phyloP scores from a whole-genome alignment of 1,140 invertebrate genomes.

The Solen grandis region DNA sequence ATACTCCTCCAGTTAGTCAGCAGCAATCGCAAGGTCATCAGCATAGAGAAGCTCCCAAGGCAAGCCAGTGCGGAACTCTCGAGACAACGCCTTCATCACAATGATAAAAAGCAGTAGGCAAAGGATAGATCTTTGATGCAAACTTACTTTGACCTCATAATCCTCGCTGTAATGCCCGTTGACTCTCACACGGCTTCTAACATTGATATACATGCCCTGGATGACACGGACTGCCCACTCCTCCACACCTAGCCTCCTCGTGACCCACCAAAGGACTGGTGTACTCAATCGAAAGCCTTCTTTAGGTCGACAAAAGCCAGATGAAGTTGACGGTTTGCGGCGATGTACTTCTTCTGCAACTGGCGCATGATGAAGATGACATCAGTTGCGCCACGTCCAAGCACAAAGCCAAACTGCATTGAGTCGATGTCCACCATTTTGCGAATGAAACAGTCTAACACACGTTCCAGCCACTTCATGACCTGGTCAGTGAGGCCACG shows the following conservation, averaged over 20 bases:
- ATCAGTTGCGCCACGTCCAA: conserved; percentile 21
- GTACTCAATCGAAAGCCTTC: conserved; percentile 25
- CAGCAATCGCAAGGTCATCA: conserved; percentile 22
- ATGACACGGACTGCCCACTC: too few relatives aligned
- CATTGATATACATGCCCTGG: too few relatives aligned
- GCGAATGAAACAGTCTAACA: conserved; percentile 19
- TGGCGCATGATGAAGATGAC: conserved; percentile 32
- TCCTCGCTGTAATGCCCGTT: neutral
- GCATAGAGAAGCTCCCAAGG: too few relatives aligned
- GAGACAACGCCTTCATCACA: too few relatives aligned
- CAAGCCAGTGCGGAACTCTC: neutral
- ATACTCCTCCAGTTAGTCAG: conserved; percentile 13
- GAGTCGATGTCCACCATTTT: conserved; percentile 2
- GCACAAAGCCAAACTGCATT: conserved; percentile 40
- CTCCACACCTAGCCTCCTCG: too few relatives aligned
- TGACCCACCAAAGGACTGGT: conserved; percentile 11
- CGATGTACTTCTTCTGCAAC: conserved; percentile 14
- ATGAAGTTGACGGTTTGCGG: conserved; percentile 8
- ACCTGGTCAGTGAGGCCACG: conserved; percentile 3
- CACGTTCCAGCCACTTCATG: conserved; percentile 35
- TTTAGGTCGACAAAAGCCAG: conserved; percentile 12
- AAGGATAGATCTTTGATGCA: conserved; percentile 28
- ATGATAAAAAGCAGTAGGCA: conserved; percentile 23
- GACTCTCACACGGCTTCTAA: neutral
- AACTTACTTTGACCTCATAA: conserved; percentile 10